Base-by-base conservation (phyloP, 2,797 vertebrate genomes). In the Nothura maculosa region DNA sequence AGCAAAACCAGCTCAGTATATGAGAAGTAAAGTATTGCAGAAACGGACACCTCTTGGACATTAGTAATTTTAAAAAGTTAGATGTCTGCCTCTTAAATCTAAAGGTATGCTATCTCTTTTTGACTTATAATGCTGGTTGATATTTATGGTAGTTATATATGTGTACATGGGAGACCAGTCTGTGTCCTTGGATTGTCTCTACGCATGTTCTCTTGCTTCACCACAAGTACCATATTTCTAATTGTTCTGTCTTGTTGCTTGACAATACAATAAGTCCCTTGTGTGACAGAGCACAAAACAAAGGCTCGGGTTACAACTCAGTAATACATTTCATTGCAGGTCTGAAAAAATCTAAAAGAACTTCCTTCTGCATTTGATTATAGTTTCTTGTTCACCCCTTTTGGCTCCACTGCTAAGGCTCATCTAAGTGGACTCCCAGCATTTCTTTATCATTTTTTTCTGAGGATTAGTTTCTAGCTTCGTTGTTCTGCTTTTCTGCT, bases 191-290 rank as follows among this genome's bases (percentile, higher is more conserved):
- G 30, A 55, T 34, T 68, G 64, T 84, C 62, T 82, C 83, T 85
- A 73, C 17, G 40, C 48, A 28, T 66, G 52, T 69, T 78, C 48
- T 60, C 30, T 81, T 92, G 52, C 78, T 95, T 92, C 72, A 96
- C 48, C 66, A 61, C 45, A 81, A 87, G 34, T 90, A 80, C 72
- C 64, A 9, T 73, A 87, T 96, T 96, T 95, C 81, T 90, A 87
- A 76, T 87, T 1, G 2, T 86, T 96, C 84, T 96, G 89, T 93
- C 73, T n/a, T 90, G 68, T 85, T 94, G 55, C 93, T 96, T 93
- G 86, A 90, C 86, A 96, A 86, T 47, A 91, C 87, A 92, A 24
- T 89, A 92, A 94, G 75, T 96, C 91, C 85, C 88, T 96, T 91
- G 92, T 79, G 92, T 91, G 87, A 87, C 76, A 90, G 87, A 93